Evolutionary conservation across 2,113 vertebrate species (phyloP).

Genomic region (Misgurnus anguillicaudatus): DNA sequence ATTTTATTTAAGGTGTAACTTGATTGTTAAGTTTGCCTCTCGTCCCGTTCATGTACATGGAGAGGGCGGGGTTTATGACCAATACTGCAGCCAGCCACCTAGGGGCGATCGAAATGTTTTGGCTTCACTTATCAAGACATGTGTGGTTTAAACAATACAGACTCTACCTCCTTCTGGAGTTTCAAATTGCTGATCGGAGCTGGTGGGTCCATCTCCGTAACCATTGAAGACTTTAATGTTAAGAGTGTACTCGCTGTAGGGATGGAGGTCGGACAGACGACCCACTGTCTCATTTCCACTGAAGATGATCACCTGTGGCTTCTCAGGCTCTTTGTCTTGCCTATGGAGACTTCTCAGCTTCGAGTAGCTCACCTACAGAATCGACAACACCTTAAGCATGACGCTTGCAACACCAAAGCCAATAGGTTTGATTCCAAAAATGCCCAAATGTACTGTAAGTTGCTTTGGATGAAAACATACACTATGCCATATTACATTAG

Average conservation of each 20-base stretch:
- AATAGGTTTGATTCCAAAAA: too few relatives aligned
- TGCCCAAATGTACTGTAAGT: background rate
- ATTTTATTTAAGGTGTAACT: too few relatives aligned
- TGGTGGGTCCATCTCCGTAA: conserved; percentile 90
- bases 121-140: too few relatives aligned
- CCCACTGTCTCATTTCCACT: conserved; percentile 84
- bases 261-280: conserved; percentile 84
- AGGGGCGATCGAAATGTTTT: too few relatives aligned
- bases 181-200: conserved; percentile 77
- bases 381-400: too few relatives aligned
- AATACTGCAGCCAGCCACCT: too few relatives aligned
- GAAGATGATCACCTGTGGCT: conserved; percentile 83
- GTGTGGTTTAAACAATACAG: background rate
- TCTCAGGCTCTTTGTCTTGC: conserved; percentile 71
- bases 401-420: background rate
- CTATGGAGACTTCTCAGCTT: conserved; percentile 77
- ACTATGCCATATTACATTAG: too few relatives aligned
- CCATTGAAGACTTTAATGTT: conserved; percentile 86
- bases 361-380: conserved; percentile 85
- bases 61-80: too few relatives aligned
- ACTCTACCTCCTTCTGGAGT: conserved; percentile 89
- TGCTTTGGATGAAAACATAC: too few relatives aligned
- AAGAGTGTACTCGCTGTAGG: conserved; percentile 86
- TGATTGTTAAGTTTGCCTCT: too few relatives aligned
- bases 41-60: too few relatives aligned